Conservation (phyloP, 2,888 invertebrate species). For the Gastracanthus pulcherrimus region DNA sequence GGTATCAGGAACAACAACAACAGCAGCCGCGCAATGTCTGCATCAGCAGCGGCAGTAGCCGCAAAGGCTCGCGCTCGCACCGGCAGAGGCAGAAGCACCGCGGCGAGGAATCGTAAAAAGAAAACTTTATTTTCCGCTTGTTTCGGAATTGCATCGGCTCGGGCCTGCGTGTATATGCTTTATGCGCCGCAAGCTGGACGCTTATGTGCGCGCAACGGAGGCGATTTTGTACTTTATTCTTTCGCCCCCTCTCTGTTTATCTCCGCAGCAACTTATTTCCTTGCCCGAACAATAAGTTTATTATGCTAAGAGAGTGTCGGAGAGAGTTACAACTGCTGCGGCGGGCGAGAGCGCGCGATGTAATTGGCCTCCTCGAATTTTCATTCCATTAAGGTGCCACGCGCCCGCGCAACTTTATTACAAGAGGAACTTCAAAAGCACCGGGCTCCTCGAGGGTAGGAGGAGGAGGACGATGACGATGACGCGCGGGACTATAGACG, state of each 20-base stretch:
- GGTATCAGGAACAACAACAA: too few relatives aligned
- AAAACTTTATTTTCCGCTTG: conserved; percentile 44
- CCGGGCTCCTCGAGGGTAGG: not conserved
- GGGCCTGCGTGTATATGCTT: not conserved
- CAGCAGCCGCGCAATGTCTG: too few relatives aligned
- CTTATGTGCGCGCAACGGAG: not conserved
- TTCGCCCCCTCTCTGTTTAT: not conserved
- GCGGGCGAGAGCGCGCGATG: not conserved
- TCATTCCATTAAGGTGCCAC: conserved; percentile 48
- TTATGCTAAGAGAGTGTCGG: conserved; percentile 27
- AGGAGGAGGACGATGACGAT: conserved; percentile 21
- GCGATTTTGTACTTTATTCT: not conserved
- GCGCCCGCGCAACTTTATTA: conserved; percentile 31
- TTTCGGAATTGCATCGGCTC: conserved; percentile 43
- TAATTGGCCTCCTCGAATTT: conserved; percentile 46
- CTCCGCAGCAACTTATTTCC: too few relatives aligned
- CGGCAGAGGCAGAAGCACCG: not conserved
- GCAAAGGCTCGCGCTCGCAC: not conserved
- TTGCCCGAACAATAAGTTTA: conserved; percentile 35
- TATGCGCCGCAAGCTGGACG: not conserved
- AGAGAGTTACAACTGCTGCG: conserved; percentile 21
- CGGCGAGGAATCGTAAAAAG: conserved; percentile 38
- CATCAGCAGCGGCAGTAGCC: not conserved
- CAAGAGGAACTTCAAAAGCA: conserved; percentile 25
- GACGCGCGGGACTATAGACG: not conserved